phyloP scores from a whole-genome alignment of 2,888 invertebrate species.

The Drosophila pseudotakahashii region DNA sequence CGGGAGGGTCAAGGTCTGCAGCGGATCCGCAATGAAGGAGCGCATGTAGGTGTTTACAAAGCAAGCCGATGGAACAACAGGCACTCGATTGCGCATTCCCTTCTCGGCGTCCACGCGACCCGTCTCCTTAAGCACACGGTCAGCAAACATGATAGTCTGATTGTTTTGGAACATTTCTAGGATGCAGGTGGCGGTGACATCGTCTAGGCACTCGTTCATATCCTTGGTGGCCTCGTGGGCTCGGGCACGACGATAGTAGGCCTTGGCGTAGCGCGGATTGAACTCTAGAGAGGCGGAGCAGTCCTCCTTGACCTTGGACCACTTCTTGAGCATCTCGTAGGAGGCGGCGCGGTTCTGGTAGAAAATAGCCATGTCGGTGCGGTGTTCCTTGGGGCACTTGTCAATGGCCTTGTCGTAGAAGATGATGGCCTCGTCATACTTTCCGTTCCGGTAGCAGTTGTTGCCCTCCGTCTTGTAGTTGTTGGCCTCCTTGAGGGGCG shows the following conservation, averaged over 20 bases:
- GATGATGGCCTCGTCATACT: constrained; percentile 95
- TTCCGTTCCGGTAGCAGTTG: constrained; percentile 91
- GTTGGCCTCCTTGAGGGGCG: constrained; percentile 90
- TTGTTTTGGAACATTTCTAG: constrained; percentile 94
- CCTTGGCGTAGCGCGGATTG: constrained; percentile 95
- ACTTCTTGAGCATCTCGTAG: constrained; percentile 95
- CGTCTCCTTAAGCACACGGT: constrained; percentile 92
- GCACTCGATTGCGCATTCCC: constrained; percentile 88
- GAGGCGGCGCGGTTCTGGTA: constrained; percentile 98
- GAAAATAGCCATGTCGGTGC: constrained; percentile 92
- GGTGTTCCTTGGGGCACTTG: constrained; percentile 90
- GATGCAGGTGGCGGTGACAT: constrained; percentile 96
- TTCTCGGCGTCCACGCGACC: constrained; percentile 89
- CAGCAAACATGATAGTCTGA: constrained; percentile 92
- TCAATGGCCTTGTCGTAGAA: constrained; percentile 97
- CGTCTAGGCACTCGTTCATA: constrained; percentile 92
- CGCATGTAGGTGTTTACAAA: constrained; percentile 94
- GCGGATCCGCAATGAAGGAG: constrained; percentile 94
- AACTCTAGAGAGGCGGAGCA: constrained; percentile 93
- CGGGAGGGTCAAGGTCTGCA: constrained; percentile 86
- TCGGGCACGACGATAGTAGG: constrained; percentile 92
- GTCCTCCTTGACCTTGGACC: constrained; percentile 93
- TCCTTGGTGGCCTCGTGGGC: constrained; percentile 93
- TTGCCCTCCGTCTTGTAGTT: constrained; percentile 95
- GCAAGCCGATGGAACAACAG: constrained; percentile 92